Percentiles rank a stretch among this genome's conserved stretches.
These are phyloP conservation scores for Danio albolineatus DNA, from an alignment of 2,797 vertebrate genomes.

Conservation along the genomic window DNA sequence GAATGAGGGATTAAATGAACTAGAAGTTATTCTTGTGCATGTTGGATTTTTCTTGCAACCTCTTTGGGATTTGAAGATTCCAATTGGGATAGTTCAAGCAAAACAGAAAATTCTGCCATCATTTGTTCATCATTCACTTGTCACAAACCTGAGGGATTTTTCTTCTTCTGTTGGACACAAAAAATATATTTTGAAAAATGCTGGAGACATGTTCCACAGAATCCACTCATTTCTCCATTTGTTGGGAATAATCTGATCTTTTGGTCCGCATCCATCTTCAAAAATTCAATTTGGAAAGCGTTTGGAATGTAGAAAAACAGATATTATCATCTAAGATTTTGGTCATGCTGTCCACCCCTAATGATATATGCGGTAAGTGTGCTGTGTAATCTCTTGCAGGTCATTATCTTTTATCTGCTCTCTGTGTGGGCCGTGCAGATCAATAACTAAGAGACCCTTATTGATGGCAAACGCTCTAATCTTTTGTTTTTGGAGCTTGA, in stretches of 20 bases:
- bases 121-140: too few species aligned
- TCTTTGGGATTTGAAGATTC: too few species aligned
- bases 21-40: too few species aligned
- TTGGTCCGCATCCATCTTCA: neutral
- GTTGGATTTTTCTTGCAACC: too few species aligned
- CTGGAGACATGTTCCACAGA: neutral
- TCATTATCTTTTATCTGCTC: slow-evolving; percentile 48
- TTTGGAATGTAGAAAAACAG: slow-evolving; percentile 25
- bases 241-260: neutral
- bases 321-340: slow-evolving; percentile 5
- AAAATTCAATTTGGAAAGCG: neutral
- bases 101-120: too few species aligned
- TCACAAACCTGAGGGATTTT: too few species aligned
- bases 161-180: too few species aligned
- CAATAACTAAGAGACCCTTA: slow-evolving; percentile 60
- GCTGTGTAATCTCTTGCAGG: slow-evolving; percentile 1
- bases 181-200: too few species aligned
- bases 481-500: slow-evolving; percentile 65
- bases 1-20: too few species aligned
- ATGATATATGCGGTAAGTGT: slow-evolving; percentile 15
- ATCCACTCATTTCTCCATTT: neutral
- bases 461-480: slow-evolving; percentile 42
- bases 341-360: slow-evolving; percentile 19
- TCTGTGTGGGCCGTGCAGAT: slow-evolving; percentile 62
- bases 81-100: too few species aligned